Percentiles rank a stretch among this genome's conserved stretches.
Conservation (phyloP, 2,797 vertebrate species). For the Bucorvus abyssinicus region DNA sequence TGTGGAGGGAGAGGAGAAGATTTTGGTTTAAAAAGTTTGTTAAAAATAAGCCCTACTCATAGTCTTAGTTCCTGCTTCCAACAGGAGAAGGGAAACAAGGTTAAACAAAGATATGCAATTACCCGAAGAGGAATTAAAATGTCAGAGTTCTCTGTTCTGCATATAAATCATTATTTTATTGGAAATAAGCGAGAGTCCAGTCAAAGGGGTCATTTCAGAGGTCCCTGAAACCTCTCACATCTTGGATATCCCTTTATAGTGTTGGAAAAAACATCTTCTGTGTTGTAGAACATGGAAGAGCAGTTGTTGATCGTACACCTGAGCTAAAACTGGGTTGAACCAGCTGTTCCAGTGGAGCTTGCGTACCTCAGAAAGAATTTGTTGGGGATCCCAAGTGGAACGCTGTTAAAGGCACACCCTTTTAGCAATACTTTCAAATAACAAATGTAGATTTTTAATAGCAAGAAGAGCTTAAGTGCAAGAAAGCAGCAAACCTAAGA, state of each 20-base stretch:
- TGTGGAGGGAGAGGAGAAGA: too few relatives aligned
- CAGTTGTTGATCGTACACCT: not conserved
- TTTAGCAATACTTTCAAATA: not conserved
- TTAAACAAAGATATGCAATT: not conserved
- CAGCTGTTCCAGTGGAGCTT: not conserved
- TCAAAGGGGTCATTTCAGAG: not conserved
- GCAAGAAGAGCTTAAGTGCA: not conserved
- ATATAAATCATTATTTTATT: not conserved
- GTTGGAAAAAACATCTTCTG: not conserved
- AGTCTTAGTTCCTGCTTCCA: not conserved
- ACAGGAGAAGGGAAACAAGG: not conserved
- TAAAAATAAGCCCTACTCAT: fast-evolving
- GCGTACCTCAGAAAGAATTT: not conserved
- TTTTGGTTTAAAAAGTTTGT: not conserved
- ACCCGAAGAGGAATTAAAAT: not conserved
- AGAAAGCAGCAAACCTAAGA: not conserved
- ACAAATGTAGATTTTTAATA: not conserved
- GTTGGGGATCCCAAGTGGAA: not conserved
- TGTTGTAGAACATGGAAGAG: not conserved
- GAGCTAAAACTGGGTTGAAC: not conserved
- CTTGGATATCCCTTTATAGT: not conserved
- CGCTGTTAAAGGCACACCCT: not conserved
- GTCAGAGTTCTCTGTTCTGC: not conserved
- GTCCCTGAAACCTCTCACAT: not conserved
- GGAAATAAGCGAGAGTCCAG: not conserved